Conservation (phyloP, 2,888 invertebrate species). For the Leucozona laternaria region DNA sequence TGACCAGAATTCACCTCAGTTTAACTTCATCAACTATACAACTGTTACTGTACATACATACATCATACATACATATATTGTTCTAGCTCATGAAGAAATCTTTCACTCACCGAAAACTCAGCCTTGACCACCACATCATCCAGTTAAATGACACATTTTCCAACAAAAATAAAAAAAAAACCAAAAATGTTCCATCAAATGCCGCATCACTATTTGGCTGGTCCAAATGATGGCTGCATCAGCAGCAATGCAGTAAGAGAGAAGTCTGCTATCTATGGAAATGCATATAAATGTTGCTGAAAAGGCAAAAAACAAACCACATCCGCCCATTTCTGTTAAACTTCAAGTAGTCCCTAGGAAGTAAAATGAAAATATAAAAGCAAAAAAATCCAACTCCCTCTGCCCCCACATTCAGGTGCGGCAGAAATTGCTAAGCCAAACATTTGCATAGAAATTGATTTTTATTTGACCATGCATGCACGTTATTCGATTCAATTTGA, state of each 20-base stretch:
- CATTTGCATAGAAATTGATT: conserved; percentile 74
- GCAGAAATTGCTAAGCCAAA: conserved; percentile 57
- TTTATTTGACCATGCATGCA: conserved; percentile 68
- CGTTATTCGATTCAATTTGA: conserved; percentile 68
- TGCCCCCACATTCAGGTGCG: conserved; percentile 38
- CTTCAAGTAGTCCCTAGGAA: neutral
- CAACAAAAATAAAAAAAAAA: conserved; percentile 19
- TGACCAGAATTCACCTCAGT: conserved; percentile 58
- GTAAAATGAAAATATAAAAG: neutral
- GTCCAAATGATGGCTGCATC: conserved; percentile 22
- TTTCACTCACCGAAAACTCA: conserved; percentile 1
- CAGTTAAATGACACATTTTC: conserved; percentile 16
- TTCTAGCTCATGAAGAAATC: conserved; percentile 22
- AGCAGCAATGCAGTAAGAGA: conserved; percentile 24
- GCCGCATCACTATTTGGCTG: conserved; percentile 22
- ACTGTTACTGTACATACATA: neutral
- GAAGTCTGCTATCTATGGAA: neutral
- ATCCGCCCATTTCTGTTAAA: conserved; percentile 7
- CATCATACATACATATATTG: neutral
- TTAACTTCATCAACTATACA: conserved; percentile 56
- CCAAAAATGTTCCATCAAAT: conserved; percentile 29
- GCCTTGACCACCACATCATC: conserved; percentile 15
- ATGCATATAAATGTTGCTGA: conserved; percentile 42
- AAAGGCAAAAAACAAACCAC: conserved; percentile 25
- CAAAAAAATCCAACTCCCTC: neutral